These are phyloP conservation scores for Lepidostoma basale DNA, from an alignment of 1,140 invertebrate species.

Conservation along the genomic window DNA sequence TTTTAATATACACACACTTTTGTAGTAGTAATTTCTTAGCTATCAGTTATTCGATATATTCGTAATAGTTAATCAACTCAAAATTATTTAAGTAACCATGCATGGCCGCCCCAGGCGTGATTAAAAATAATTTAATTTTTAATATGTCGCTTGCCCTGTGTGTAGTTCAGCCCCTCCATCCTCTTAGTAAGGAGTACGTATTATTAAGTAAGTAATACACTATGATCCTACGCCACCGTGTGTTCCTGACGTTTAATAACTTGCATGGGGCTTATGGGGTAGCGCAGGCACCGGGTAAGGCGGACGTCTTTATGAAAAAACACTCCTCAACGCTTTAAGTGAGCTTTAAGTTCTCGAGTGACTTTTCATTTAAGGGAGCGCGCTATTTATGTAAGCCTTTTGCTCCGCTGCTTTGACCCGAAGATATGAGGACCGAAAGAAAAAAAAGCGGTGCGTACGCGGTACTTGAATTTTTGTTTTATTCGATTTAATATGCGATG, in stretches of 20 bases:
- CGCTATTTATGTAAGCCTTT: conserved; percentile 31
- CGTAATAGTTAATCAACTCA: no score
- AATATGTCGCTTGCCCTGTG: not conserved
- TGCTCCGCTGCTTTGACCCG: conserved; percentile 5
- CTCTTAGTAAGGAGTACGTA: conserved; percentile 18
- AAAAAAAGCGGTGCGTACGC: no score
- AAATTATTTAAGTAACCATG: no score
- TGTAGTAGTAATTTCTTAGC: no score
- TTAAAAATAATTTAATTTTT: not conserved
- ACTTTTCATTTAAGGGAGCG: conserved; percentile 37
- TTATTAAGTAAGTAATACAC: conserved; percentile 38
- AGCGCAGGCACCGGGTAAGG: conserved; percentile 9
- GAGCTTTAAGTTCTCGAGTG: conserved; percentile 33
- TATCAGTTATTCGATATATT: no score
- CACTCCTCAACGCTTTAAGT: conserved; percentile 30
- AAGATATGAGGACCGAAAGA: no score
- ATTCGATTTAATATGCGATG: no score
- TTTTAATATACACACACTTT: no score
- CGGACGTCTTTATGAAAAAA: conserved; percentile 35
- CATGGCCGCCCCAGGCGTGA: no score
- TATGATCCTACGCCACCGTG: conserved; percentile 31
- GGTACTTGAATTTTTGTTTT: no score
- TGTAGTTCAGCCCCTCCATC: not conserved
- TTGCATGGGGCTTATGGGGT: conserved; percentile 36
- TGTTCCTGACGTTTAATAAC: conserved; percentile 38